phyloP scores from a whole-genome alignment of 2,113 vertebrate species.

The Tyrannus savana region DNA sequence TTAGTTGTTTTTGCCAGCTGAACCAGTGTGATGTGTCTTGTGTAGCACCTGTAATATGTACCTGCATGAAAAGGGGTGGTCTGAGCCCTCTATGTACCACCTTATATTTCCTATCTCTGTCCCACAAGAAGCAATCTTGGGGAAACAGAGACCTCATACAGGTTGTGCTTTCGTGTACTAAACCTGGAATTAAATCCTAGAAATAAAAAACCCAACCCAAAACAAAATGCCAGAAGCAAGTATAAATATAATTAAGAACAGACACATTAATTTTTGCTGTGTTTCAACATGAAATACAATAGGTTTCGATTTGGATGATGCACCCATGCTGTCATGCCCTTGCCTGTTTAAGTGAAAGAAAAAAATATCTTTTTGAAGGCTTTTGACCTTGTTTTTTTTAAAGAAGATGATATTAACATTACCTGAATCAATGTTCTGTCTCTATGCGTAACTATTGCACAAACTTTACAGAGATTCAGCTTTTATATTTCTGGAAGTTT shows the following conservation, averaged over 20 bases:
- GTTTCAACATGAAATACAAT: not conserved
- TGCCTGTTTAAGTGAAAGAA: not conserved
- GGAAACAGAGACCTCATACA: not conserved
- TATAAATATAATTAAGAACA: not conserved
- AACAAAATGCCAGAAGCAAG: not conserved
- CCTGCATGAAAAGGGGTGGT: not conserved
- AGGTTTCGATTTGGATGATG: not conserved
- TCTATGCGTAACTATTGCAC: not conserved
- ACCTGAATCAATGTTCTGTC: not conserved
- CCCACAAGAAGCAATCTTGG: not conserved
- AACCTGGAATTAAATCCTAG: not conserved
- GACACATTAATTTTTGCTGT: not conserved
- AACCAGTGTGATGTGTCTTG: not conserved
- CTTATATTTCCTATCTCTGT: not conserved
- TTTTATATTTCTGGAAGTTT: not conserved
- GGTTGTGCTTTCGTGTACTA: not conserved
- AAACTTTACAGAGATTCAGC: not conserved
- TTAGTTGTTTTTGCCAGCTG: not conserved
- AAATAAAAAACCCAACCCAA: not conserved
- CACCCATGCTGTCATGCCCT: not conserved
- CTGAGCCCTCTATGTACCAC: not conserved
- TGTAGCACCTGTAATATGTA: not conserved
- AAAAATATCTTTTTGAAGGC: not conserved
- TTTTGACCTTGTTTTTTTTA: not conserved
- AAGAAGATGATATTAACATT: not conserved